These are phyloP conservation scores for Odontomachus brunneus DNA, from an alignment of 1,140 invertebrate species.

Conservation along the genomic window DNA sequence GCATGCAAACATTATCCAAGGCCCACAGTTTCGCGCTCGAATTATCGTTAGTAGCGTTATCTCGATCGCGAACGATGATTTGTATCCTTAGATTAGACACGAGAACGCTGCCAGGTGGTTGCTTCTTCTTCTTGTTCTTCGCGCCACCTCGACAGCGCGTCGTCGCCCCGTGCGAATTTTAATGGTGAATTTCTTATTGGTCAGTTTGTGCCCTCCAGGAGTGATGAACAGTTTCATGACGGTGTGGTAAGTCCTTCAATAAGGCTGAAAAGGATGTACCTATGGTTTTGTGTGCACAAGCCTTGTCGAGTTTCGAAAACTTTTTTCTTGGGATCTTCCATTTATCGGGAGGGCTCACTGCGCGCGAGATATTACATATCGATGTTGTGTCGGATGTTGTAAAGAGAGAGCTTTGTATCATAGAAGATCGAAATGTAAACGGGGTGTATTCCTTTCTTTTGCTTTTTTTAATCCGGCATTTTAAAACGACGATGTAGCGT, in stretches of 20 bases:
- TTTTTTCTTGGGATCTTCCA: not conserved
- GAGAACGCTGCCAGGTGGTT: constrained; percentile 47
- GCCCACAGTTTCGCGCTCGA: constrained; percentile 19
- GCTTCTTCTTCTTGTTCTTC: too few species aligned
- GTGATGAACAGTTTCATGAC: constrained; percentile 95
- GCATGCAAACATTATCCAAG: constrained; percentile 84
- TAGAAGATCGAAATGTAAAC: too few species aligned
- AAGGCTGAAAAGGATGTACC: constrained; percentile 81
- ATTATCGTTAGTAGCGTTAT: constrained; percentile 20
- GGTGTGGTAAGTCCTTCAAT: constrained; percentile 91
- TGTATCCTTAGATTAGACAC: constrained; percentile 60
- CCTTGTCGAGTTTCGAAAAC: constrained; percentile 77
- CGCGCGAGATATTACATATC: not conserved
- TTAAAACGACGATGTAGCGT: not conserved
- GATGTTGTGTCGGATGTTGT: too few species aligned
- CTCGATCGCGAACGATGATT: constrained; percentile 18
- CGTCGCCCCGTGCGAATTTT: constrained; percentile 73
- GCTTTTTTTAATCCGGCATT: too few species aligned
- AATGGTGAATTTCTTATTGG: constrained; percentile 84
- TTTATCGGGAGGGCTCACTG: constrained; percentile 45
- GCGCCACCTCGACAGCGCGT: constrained; percentile 60
- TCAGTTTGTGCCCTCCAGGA: constrained; percentile 93
- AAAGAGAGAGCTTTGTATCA: too few species aligned
- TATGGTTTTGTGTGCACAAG: constrained; percentile 86
- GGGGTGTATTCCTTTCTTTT: too few species aligned